A percentile compares a stretch with the other conserved stretches of the same genome.
Evolutionary conservation across 2,888 invertebrate genomes (phyloP).

Genomic region (Harmothoe impar): DNA sequence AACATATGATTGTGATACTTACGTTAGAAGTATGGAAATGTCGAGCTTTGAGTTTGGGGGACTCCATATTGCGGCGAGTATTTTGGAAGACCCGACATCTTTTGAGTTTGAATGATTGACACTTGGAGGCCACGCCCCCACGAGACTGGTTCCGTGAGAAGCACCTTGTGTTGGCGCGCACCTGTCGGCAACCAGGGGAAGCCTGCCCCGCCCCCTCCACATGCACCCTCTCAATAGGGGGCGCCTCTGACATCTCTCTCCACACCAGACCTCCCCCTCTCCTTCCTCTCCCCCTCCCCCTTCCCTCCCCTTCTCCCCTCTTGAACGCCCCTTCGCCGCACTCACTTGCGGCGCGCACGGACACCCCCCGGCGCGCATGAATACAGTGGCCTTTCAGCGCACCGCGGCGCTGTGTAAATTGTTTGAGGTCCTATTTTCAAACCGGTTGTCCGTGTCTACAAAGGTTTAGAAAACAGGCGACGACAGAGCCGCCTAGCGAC

Average conservation of each 20-base stretch:
- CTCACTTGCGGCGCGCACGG: neutral
- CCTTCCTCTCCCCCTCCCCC: neutral
- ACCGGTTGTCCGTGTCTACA: slow-evolving; percentile 57
- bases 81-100: neutral
- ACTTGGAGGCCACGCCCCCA: slow-evolving; percentile 44
- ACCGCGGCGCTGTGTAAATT: slow-evolving; percentile 24
- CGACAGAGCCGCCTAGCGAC: slow-evolving; percentile 39
- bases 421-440: slow-evolving; percentile 55
- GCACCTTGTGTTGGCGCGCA: slow-evolving; percentile 37
- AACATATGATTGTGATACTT: neutral
- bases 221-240: slow-evolving; percentile 23
- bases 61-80: neutral
- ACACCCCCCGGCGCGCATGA: slow-evolving; percentile 40
- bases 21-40: neutral
- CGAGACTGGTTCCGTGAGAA: slow-evolving; percentile 34
- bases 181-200: slow-evolving; percentile 15
- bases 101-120: neutral
- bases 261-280: slow-evolving; percentile 15
- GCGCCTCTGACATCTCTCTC: slow-evolving; percentile 43
- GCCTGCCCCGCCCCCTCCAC: slow-evolving; percentile 34
- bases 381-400: slow-evolving; percentile 20
- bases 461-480: slow-evolving; percentile 56
- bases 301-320: neutral
- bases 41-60: neutral
- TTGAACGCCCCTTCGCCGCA: neutral